These are phyloP conservation scores for Lycaena phlaeas DNA, from an alignment of 2,888 invertebrate genomes.

Conservation along the genomic window DNA sequence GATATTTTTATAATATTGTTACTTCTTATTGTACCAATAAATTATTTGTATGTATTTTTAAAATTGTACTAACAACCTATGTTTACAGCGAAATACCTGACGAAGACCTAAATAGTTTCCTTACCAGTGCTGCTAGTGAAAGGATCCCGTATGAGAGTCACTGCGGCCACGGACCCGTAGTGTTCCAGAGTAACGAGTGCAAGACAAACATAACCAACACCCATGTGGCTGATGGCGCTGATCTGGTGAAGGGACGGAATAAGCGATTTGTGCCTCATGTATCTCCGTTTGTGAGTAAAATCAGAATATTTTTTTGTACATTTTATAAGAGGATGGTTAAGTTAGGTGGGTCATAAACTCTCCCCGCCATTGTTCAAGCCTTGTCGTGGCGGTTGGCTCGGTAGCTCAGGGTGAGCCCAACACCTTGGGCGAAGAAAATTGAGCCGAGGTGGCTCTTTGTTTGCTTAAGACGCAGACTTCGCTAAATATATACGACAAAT, in stretches of 20 bases:
- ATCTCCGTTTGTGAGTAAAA: conserved; percentile 58
- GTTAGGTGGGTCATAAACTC: no score
- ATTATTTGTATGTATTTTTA: no score
- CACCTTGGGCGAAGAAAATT: no score
- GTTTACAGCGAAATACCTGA: conserved; percentile 38
- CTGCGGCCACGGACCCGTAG: conserved; percentile 43
- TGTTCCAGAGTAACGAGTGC: conserved; percentile 31
- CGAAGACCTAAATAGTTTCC: conserved; percentile 32
- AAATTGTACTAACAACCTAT: no score
- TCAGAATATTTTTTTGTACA: not conserved
- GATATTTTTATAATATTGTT: no score
- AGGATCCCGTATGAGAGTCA: conserved; percentile 50
- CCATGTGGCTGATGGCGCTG: conserved; percentile 27
- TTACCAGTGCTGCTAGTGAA: conserved; percentile 26
- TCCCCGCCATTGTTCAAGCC: no score
- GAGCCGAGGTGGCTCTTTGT: no score
- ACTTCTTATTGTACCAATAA: no score
- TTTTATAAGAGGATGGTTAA: not conserved
- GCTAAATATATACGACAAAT: no score
- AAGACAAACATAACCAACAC: conserved; percentile 10
- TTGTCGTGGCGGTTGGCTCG: no score
- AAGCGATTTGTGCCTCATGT: conserved; percentile 52
- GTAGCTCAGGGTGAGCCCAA: no score
- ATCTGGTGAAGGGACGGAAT: conserved; percentile 25
- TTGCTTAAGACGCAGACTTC: no score